These are phyloP conservation scores for Drosophila pseudotakahashii DNA, from an alignment of 2,888 invertebrate genomes.

Conservation along the genomic window DNA sequence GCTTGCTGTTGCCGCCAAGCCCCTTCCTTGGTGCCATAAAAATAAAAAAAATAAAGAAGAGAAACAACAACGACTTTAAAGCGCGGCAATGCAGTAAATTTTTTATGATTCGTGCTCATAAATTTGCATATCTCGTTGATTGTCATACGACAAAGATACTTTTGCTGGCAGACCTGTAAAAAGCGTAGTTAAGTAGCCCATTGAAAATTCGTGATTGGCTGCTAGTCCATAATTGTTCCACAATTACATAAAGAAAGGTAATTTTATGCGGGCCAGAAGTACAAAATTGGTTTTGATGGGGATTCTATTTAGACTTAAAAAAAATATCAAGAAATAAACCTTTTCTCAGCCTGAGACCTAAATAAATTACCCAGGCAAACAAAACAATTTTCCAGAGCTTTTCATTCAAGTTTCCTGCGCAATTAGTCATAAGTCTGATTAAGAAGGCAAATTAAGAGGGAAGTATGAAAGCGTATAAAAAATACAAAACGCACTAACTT, in stretches of 20 bases:
- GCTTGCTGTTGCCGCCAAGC: constrained; percentile 50
- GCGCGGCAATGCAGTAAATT: constrained; percentile 54
- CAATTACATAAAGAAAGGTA: constrained; percentile 31
- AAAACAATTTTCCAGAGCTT: constrained; percentile 25
- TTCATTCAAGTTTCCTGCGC: constrained; percentile 20
- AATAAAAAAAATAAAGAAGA: constrained; percentile 16
- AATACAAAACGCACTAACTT: constrained; percentile 55
- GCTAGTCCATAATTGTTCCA: constrained; percentile 12
- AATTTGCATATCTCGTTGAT: constrained; percentile 60
- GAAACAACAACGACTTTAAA: constrained; percentile 16
- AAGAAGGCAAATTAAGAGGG: constrained; percentile 59
- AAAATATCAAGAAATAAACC: neutral
- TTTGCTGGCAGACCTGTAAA: constrained; percentile 41
- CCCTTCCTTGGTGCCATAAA: constrained; percentile 49
- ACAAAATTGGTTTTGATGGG: neutral
- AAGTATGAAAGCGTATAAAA: constrained; percentile 49
- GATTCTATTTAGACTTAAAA: neutral
- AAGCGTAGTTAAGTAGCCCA: constrained; percentile 46
- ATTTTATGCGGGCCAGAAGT: neutral
- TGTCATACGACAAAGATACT: constrained; percentile 37
- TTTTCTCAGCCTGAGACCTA: neutral
- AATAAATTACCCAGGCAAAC: neutral
- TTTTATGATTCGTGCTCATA: constrained; percentile 64
- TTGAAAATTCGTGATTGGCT: constrained; percentile 29
- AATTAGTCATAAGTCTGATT: constrained; percentile 72